Conservation (phyloP, 2,888 invertebrate species). For the Platynereis dumerilii region DNA sequence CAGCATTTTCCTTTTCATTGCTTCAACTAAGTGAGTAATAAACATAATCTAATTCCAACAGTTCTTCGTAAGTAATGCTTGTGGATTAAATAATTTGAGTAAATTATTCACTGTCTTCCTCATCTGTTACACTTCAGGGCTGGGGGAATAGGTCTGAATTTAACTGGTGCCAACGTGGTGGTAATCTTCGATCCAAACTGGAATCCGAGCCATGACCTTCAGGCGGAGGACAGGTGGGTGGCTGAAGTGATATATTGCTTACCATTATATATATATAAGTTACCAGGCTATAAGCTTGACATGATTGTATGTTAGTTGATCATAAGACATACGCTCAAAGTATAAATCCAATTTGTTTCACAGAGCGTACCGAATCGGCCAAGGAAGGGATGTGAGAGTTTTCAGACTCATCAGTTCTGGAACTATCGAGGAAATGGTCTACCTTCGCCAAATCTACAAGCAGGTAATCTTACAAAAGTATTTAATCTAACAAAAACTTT, state of each 20-base stretch:
- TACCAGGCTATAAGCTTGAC: too few relatives aligned
- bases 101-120: neutral
- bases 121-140: constrained; percentile 42
- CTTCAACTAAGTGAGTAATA: constrained; percentile 56
- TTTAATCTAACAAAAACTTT: neutral
- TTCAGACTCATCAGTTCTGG: constrained; percentile 58
- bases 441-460: constrained; percentile 61
- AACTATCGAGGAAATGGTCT: constrained; percentile 62
- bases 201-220: constrained; percentile 63
- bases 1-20: constrained; percentile 56
- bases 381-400: constrained; percentile 58
- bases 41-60: too few relatives aligned
- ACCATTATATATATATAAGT: too few relatives aligned
- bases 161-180: constrained; percentile 61
- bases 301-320: too few relatives aligned
- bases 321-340: too few relatives aligned
- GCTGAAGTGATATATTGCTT: too few relatives aligned
- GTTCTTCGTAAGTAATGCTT: too few relatives aligned
- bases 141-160: constrained; percentile 60
- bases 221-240: constrained; percentile 60
- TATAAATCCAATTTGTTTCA: too few relatives aligned
- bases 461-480: constrained; percentile 43
- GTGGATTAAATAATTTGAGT: too few relatives aligned
- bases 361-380: constrained; percentile 61
- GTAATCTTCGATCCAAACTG: constrained; percentile 63